phyloP scores from a whole-genome alignment of 2,888 invertebrate genomes.

The Melieria picta region DNA sequence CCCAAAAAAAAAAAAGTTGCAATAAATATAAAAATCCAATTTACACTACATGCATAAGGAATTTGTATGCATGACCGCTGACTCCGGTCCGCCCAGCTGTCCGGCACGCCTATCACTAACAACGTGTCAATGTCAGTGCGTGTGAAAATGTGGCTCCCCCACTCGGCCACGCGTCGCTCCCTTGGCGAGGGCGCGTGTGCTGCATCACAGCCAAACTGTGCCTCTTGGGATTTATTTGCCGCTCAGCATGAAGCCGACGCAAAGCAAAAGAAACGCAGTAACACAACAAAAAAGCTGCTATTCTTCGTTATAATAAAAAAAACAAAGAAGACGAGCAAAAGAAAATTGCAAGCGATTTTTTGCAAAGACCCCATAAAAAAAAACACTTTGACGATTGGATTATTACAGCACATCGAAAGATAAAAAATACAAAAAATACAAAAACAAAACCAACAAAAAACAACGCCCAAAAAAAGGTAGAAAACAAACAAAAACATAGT shows the following conservation, averaged over 20 bases:
- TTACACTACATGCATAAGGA: slow-evolving; percentile 19
- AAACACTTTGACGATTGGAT: slow-evolving; percentile 30
- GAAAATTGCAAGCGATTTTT: slow-evolving; percentile 14
- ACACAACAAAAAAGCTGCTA: neutral
- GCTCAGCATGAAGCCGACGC: slow-evolving; percentile 19
- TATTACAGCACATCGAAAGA: slow-evolving; percentile 18
- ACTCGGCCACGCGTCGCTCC: neutral
- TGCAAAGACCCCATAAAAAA: slow-evolving; percentile 7
- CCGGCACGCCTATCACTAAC: neutral
- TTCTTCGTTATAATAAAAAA: too few species aligned
- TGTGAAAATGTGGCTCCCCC: slow-evolving; percentile 11
- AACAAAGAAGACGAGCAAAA: neutral
- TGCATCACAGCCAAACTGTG: neutral
- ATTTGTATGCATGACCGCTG: neutral
- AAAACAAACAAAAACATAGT: too few species aligned
- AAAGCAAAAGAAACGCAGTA: neutral
- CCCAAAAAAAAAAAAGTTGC: neutral
- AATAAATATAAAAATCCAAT: slow-evolving; percentile 33
- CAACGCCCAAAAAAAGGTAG: too few species aligned
- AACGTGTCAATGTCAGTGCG: neutral
- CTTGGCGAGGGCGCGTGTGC: neutral
- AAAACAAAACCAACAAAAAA: neutral
- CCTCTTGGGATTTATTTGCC: slow-evolving; percentile 26
- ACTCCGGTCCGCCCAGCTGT: neutral
- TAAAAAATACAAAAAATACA: slow-evolving; percentile 1